These are phyloP conservation scores for Asobara japonica DNA, from an alignment of 1,140 invertebrate species.

Conservation along the genomic window DNA sequence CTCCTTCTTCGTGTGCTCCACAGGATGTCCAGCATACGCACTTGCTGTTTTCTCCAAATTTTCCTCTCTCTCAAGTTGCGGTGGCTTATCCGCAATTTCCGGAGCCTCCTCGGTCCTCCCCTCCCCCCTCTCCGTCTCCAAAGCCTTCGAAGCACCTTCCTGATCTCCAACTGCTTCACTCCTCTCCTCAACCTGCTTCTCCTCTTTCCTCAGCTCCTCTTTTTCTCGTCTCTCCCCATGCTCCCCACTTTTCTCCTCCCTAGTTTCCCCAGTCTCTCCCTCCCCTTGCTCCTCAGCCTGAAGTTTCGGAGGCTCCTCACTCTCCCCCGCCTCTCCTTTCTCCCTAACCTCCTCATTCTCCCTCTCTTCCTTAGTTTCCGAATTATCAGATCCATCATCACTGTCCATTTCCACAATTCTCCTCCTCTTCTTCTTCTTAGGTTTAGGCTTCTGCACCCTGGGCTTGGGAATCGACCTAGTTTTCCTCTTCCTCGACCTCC, in stretches of 20 bases:
- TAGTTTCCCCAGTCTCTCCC: not conserved
- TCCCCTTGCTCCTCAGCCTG: conserved; percentile 51
- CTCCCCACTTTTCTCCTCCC: not conserved
- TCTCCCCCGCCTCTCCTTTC: not conserved
- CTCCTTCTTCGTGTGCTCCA: conserved; percentile 59
- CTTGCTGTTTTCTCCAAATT: not conserved
- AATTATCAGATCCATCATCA: conserved; percentile 64
- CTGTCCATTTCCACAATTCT: conserved; percentile 58
- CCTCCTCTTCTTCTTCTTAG: conserved; percentile 67
- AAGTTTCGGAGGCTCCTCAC: not conserved
- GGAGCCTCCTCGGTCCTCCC: not conserved
- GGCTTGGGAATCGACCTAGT: conserved; percentile 52
- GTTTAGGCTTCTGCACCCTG: conserved; percentile 53
- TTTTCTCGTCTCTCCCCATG: not conserved
- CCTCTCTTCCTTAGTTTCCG: conserved; percentile 49
- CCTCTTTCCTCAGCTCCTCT: not conserved
- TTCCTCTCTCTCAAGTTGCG: not conserved
- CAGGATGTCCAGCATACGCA: too few species aligned
- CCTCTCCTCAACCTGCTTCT: not conserved
- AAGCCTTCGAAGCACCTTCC: too few species aligned
- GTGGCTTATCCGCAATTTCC: too few species aligned
- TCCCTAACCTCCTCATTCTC: not conserved
- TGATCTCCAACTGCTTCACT: not conserved
- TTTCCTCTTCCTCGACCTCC: conserved; percentile 67
- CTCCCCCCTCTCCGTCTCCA: too few species aligned